Evolutionary conservation across 1,140 invertebrate species (phyloP).

Genomic region (Dendrolimus punctatus): DNA sequence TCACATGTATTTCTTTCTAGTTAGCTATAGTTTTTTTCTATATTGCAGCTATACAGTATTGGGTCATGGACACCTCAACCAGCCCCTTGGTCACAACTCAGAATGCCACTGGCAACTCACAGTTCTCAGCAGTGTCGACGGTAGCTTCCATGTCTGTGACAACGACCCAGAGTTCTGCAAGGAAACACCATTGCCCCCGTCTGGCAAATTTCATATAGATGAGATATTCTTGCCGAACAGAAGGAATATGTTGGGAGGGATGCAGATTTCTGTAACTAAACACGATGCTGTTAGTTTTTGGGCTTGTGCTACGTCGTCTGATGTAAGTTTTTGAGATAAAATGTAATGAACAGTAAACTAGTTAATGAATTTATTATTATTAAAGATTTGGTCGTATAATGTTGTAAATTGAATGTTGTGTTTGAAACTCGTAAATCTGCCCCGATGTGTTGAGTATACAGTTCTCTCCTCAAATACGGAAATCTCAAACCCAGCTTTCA

Average conservation of each 20-base stretch:
- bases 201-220: constrained; percentile 41
- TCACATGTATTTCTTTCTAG: too few species aligned
- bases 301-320: constrained; percentile 33
- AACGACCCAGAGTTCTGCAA: constrained; percentile 34
- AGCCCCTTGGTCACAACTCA: constrained; percentile 9
- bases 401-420: too few species aligned
- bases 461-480: too few species aligned
- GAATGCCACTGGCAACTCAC: constrained; percentile 52
- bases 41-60: constrained; percentile 44
- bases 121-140: constrained; percentile 26
- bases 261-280: constrained; percentile 40
- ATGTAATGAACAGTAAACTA: not conserved
- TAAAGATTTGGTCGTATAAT: too few species aligned
- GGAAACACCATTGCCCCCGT: constrained; percentile 21
- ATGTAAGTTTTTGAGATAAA: constrained; percentile 26
- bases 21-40: not conserved
- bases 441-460: too few species aligned
- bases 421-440: too few species aligned
- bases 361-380: too few species aligned
- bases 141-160: constrained; percentile 45
- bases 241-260: constrained; percentile 50
- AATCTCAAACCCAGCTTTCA: too few species aligned
- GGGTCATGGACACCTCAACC: constrained; percentile 33
- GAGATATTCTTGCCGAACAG: constrained; percentile 56
- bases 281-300: constrained; percentile 49